A percentile compares a stretch with the other conserved stretches of the same genome.
Evolutionary conservation across 1,140 invertebrate genomes (phyloP).

Genomic region (Parapsyche elsis): DNA sequence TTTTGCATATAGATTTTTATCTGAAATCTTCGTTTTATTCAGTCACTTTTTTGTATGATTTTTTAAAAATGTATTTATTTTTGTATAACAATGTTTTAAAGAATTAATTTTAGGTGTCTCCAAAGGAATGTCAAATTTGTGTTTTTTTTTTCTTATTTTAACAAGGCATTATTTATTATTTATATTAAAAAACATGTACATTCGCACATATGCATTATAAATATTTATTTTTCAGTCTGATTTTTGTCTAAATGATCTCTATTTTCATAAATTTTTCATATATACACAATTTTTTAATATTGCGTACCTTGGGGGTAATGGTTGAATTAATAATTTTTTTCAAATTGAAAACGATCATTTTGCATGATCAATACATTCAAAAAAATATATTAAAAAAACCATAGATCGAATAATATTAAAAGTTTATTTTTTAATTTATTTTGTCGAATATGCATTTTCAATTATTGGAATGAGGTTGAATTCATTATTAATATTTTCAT

Average conservation of each 20-base stretch:
- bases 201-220: slow-evolving; percentile 3
- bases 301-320: no score
- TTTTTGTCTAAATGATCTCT: slow-evolving; percentile 2
- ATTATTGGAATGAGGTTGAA: background rate
- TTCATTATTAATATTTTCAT: background rate
- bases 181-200: background rate
- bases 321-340: no score
- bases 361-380: no score
- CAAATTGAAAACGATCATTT: no score
- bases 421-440: no score
- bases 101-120: background rate
- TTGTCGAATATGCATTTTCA: background rate
- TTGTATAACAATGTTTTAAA: background rate
- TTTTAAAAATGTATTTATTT: background rate
- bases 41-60: background rate
- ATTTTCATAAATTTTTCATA: background rate
- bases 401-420: no score
- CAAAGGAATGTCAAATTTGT: no score
- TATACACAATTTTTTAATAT: no score
- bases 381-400: no score
- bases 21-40: background rate
- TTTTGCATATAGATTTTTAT: background rate
- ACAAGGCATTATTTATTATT: no score
- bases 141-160: no score
- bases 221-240: background rate